Percentiles rank a stretch among this genome's conserved stretches.
Conservation (phyloP, 2,888 invertebrate genomes). For the Cabera pusaria region DNA sequence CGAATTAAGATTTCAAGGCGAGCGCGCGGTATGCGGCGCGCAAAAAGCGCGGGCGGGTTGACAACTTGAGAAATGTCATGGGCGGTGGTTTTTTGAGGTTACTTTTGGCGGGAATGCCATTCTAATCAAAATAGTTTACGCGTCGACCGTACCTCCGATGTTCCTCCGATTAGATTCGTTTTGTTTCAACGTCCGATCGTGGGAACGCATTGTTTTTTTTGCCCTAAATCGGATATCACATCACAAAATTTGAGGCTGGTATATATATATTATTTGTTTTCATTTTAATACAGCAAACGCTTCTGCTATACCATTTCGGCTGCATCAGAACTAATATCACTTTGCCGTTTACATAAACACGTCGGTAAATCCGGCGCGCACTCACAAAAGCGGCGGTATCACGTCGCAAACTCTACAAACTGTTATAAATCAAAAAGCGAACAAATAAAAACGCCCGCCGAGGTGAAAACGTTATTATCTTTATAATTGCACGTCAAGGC, state of each 20-base stretch:
- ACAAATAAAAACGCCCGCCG: slow-evolving; percentile 76
- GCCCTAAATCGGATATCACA: slow-evolving; percentile 46
- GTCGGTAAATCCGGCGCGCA: slow-evolving; percentile 5
- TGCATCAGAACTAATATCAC: slow-evolving; percentile 4
- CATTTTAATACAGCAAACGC: too few species aligned
- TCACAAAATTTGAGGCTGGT: too few species aligned
- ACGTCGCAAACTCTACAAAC: slow-evolving; percentile 51
- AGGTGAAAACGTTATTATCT: slow-evolving; percentile 82
- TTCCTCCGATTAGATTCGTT: slow-evolving; percentile 51
- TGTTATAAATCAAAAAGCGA: slow-evolving; percentile 75
- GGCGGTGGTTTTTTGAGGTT: slow-evolving; percentile 57
- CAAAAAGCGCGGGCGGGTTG: slow-evolving; percentile 69
- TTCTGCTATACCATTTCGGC: too few species aligned
- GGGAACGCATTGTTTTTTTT: slow-evolving; percentile 60
- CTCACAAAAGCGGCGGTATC: slow-evolving; percentile 19
- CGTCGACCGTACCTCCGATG: slow-evolving; percentile 47
- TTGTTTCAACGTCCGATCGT: slow-evolving; percentile 53
- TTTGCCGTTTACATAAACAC: slow-evolving; percentile 5
- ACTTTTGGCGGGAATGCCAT: slow-evolving; percentile 74
- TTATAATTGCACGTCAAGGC: slow-evolving; percentile 82
- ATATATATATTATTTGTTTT: too few species aligned
- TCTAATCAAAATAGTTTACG: slow-evolving; percentile 84
- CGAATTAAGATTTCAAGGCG: slow-evolving; percentile 79
- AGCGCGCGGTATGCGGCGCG: slow-evolving; percentile 58
- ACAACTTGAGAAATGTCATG: slow-evolving; percentile 76